Evolutionary conservation across 2,113 vertebrate genomes (phyloP), one percentile per base, ranked within the genome.

Genomic region (Apodemus sylvaticus): DNA sequence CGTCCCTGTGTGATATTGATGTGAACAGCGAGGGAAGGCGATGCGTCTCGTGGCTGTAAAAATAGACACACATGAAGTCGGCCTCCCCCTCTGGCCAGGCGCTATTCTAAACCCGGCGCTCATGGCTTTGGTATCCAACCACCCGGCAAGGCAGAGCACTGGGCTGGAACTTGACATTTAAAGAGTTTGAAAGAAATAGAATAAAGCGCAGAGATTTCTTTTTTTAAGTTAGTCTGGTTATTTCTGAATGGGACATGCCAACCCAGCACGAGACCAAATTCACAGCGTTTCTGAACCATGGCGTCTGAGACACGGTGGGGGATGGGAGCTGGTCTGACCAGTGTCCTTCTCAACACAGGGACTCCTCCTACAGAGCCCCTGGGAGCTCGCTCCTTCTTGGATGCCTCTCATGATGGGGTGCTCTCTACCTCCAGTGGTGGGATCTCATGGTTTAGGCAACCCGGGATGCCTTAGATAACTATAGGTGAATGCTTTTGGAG

Each of bases 101-200:
- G 85, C 94, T 94, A 81, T 97, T 97, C 97, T 97, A 95, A 94
- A 97, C 94, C 90, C 90, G 7, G 95, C 60, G 0, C 81, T 94
- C 96, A 93, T 22, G 95, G 95, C 79, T 53, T 94, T 92, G 96
- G 88, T 90, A 94, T 88, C 96, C 95, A 96, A 58, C 94, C 93
- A 94, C 96, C 94, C 79, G 62, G 97, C 92, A 62, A 94, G 89
- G 86, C 90, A 95, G 93, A 95, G 90, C 87, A 74, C 48, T 97
- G 97, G 96, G 97, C 95, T 97, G 95, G 90, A 97, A 97, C 90
- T 96, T 97, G 97, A 98, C 97, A 97, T 97, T 98, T 97, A 97
- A 94, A 96, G 97, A 77, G 60, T 94, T 94, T 94, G 97, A 77
- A 96, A 92, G 93, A 96, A 97, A 95, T 96, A 96, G 97, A 96